Conservation (phyloP, 2,888 invertebrate genomes). For the Lumbricus terrestris region DNA sequence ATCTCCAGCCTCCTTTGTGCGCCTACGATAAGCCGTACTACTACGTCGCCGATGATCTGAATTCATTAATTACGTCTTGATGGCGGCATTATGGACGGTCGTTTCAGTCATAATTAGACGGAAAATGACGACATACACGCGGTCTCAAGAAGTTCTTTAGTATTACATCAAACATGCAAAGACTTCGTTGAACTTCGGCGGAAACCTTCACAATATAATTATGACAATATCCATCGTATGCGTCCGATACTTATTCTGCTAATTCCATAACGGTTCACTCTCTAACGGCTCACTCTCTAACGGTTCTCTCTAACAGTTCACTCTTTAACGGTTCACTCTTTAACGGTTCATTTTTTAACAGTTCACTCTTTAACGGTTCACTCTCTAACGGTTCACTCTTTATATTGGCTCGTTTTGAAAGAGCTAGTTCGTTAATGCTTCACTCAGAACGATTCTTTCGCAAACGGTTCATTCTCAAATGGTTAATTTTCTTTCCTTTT, state of each 20-base stretch:
- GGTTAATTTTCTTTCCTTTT: too few species aligned
- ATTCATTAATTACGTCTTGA: not conserved
- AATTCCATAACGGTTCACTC: not conserved
- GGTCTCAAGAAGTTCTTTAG: not conserved
- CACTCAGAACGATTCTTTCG: too few species aligned
- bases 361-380: not conserved
- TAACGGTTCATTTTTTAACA: too few species aligned
- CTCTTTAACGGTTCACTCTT: not conserved
- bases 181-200: not conserved
- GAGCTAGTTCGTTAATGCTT: too few species aligned
- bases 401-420: too few species aligned
- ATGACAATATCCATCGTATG: not conserved
- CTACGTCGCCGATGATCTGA: not conserved
- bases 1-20: too few species aligned
- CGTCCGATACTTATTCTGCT: not conserved
- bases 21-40: not conserved
- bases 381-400: too few species aligned
- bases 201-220: too few species aligned
- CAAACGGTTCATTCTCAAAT: too few species aligned
- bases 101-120: not conserved
- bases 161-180: conserved; percentile 3
- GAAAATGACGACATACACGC: not conserved
- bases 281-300: not conserved
- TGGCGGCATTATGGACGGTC: not conserved
- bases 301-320: too few species aligned